Conservation (phyloP, 2,113 vertebrate species). For the Heliornis fulica region DNA sequence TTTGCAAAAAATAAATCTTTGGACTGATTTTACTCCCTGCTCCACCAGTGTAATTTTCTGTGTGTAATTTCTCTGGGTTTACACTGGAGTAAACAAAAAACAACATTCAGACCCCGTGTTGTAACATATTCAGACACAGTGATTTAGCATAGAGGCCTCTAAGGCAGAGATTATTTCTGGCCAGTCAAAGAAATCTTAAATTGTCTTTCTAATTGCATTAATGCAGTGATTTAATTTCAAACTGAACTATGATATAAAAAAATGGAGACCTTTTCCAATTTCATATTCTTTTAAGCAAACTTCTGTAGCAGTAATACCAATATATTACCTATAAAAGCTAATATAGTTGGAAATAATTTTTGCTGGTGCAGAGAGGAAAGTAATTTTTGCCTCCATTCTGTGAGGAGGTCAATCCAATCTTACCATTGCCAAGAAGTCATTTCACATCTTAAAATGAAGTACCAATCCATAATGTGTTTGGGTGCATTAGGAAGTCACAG, state of each 20-base stretch:
- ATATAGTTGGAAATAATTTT: not conserved
- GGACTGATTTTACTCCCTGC: not conserved
- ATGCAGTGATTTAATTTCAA: not conserved
- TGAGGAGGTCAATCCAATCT: not conserved
- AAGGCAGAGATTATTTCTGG: not conserved
- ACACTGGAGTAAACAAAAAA: not conserved
- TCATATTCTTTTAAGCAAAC: not conserved
- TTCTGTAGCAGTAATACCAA: not conserved
- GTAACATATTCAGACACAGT: not conserved
- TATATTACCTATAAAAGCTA: not conserved
- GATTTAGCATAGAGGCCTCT: not conserved
- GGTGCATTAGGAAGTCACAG: not conserved
- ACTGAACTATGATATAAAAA: not conserved
- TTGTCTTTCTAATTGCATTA: not conserved
- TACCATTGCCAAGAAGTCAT: not conserved
- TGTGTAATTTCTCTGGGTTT: not conserved
- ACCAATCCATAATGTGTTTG: not conserved
- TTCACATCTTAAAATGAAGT: not conserved
- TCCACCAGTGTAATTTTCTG: not conserved
- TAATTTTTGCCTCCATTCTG: not conserved
- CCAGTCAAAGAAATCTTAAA: not conserved
- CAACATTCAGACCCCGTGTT: not conserved
- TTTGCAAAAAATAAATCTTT: not conserved
- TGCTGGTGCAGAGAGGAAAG: not conserved
- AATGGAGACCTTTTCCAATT: not conserved